Evolutionary conservation across 2,797 vertebrate species (phyloP), one percentile per base, ranked within the genome.

Genomic region (Brotula barbata): DNA sequence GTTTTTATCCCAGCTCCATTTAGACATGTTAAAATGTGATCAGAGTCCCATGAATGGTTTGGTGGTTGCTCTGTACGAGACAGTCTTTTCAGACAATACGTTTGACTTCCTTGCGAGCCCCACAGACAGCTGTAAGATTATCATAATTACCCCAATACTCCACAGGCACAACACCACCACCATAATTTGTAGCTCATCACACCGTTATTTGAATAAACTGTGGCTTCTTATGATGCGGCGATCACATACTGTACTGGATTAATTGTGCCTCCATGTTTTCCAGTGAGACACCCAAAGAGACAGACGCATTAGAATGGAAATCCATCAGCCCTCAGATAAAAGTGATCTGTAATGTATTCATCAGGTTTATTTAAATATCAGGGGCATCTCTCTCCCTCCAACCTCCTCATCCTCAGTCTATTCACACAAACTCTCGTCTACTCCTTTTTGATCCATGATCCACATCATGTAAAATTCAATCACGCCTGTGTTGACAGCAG

Each of bases 301-400:
- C 33, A 40, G 42, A 28, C 61, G 46, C 70, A 85, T 85, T 71
- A 83, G 66, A 56, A 83, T 84, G 71, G 76, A 70, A 77, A 88
- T 87, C 76, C 78, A 77, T 59, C 39, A 69, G 75, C 72, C 58
- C 80, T 23, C 36, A 64, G 75, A 87, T 89, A 69, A 89, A 89
- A 87, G 87, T 60, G 41, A 14, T 31, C 56, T 53, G 45, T 88
- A 83, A 88, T 90, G 75, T 85, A 89, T 90, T 90, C 89, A 87
- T 88, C 82, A 81, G 78, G 82, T 85, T 80, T 76, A 87, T 90
- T 89, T 87, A 82, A 89, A 87, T 87, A 23, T 2, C 25, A 17
- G 22, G 45, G 53, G 17, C 23, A 6, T 36, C 50, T 44, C 53
- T 34, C 45, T n/a, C 50, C 2, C 16, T 68, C 61, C 53, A 57